Percentiles rank a stretch among this genome's conserved stretches.
Conservation (phyloP, 1,140 invertebrate genomes). For the Oryctes rhinoceros region DNA sequence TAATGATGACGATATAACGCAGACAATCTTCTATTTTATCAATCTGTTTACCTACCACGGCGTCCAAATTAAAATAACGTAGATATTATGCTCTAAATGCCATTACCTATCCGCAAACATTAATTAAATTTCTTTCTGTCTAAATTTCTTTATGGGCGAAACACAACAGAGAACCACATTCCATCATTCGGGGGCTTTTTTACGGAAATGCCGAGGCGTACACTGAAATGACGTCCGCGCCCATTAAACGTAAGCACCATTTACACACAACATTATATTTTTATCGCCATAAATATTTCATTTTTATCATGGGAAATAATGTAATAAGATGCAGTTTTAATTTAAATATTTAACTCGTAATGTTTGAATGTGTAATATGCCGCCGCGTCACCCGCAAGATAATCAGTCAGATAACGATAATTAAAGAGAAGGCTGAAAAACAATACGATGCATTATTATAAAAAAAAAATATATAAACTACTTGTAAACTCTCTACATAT, state of each 20-base stretch:
- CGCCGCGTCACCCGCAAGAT: neutral
- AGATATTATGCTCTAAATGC: too few relatives aligned
- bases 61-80: too few relatives aligned
- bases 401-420: conserved; percentile 20
- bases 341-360: conserved; percentile 39
- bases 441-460: neutral
- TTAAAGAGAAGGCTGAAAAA: conserved; percentile 25
- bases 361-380: conserved; percentile 11
- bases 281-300: conserved; percentile 40
- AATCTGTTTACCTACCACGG: too few relatives aligned
- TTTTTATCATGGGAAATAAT: conserved; percentile 37
- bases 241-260: conserved; percentile 24
- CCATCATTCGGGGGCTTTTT: neutral
- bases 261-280: conserved; percentile 38
- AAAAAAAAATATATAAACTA: conserved; percentile 9
- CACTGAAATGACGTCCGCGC: conserved; percentile 3
- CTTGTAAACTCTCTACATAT: neutral
- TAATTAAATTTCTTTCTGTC: too few relatives aligned
- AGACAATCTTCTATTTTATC: too few relatives aligned
- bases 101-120: too few relatives aligned
- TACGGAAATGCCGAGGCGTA: neutral
- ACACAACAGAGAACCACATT: neutral
- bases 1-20: too few relatives aligned
- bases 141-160: too few relatives aligned
- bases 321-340: conserved; percentile 41